Evolutionary conservation across 2,888 invertebrate genomes (phyloP).

Genomic region (Lycophotia porphyrea): DNA sequence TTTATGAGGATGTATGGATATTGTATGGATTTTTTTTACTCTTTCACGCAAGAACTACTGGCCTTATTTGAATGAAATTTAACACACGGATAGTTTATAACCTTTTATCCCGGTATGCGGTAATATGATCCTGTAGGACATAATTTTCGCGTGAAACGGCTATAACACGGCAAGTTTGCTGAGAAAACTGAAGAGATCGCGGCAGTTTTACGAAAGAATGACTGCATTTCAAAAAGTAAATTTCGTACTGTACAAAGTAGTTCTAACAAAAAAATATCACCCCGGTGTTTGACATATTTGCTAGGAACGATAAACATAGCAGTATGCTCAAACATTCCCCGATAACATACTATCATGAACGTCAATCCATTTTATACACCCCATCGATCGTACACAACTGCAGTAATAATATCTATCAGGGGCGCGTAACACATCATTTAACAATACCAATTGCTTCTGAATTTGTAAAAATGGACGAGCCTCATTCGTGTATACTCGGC

Average conservation of each 20-base stretch:
- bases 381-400: conserved; percentile 30
- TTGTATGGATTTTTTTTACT: too few species aligned
- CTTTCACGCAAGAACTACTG: too few species aligned
- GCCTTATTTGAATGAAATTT: too few species aligned
- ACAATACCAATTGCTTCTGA: conserved; percentile 37
- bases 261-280: conserved; percentile 13
- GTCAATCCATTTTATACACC: conserved; percentile 9
- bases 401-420: conserved; percentile 44
- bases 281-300: conserved; percentile 20
- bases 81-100: too few species aligned
- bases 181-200: neutral
- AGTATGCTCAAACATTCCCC: conserved; percentile 31
- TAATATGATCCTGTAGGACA: too few species aligned
- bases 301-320: conserved; percentile 10
- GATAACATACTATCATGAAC: conserved; percentile 31
- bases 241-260: neutral
- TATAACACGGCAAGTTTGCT: neutral
- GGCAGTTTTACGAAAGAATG: neutral
- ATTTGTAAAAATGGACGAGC: conserved; percentile 25
- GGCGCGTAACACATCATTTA: conserved; percentile 10
- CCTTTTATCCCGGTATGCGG: too few species aligned
- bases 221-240: neutral
- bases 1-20: too few species aligned
- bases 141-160: neutral
- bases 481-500: conserved; percentile 29